phyloP scores from a whole-genome alignment of 2,888 invertebrate genomes.

The Tigriopus californicus region DNA sequence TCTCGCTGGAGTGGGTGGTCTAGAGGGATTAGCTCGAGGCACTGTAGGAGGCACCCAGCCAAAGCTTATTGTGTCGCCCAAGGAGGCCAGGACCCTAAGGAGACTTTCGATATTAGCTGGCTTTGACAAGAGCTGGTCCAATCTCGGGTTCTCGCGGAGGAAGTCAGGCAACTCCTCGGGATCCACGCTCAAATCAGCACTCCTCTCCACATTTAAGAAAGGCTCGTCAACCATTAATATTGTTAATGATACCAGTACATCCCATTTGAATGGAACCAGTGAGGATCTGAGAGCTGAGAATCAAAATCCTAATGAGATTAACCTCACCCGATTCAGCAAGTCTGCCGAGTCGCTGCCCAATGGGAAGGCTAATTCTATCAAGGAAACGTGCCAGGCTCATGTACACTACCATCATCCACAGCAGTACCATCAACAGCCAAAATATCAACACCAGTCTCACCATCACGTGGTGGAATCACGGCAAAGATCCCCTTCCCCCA shows the following conservation, averaged over 20 bases:
- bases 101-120: constrained; percentile 5
- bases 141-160: background rate
- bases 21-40: background rate
- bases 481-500: background rate
- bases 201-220: no score
- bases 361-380: background rate
- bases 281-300: background rate
- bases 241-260: no score
- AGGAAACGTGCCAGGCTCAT: background rate
- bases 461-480: background rate
- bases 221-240: no score
- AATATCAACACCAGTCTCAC: background rate
- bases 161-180: no score
- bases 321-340: no score
- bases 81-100: background rate
- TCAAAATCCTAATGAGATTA: background rate
- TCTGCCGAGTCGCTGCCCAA: background rate
- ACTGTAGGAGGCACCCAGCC: background rate
- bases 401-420: background rate
- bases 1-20: background rate
- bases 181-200: no score
- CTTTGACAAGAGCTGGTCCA: background rate
- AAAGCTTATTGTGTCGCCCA: background rate
- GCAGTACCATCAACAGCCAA: no score
- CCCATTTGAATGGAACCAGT: background rate